Conservation (phyloP, 2,797 vertebrate genomes). For the Myotis vivesi region DNA sequence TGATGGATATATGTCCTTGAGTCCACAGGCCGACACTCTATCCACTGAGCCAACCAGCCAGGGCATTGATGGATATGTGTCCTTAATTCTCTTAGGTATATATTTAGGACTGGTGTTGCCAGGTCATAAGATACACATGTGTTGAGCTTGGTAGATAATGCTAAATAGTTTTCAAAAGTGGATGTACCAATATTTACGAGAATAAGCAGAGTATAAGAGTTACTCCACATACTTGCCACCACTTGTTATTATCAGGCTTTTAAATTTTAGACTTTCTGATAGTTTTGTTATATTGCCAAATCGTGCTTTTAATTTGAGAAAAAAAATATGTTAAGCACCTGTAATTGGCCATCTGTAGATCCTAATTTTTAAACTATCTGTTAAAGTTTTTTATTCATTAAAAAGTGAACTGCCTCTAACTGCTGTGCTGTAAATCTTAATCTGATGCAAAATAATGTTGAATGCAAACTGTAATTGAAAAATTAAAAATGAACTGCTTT, state of each 20-base stretch:
- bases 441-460: background rate
- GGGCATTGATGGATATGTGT: background rate
- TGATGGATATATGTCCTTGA: background rate
- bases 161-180: background rate
- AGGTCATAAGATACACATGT: background rate
- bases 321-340: background rate
- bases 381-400: background rate
- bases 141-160: background rate
- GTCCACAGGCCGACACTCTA: too few species aligned
- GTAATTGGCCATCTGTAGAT: background rate
- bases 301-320: background rate
- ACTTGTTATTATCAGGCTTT: background rate
- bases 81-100: background rate
- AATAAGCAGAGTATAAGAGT: background rate
- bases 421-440: background rate
- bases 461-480: background rate
- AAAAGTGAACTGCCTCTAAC: background rate
- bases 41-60: too few species aligned
- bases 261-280: background rate
- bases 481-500: background rate
- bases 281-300: background rate
- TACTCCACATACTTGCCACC: background rate
- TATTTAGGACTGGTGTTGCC: background rate
- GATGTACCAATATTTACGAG: background rate
- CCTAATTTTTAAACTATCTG: background rate